A percentile compares a stretch with the other conserved stretches of the same genome.
phyloP scores from a whole-genome alignment of 2,888 invertebrate genomes.

The Diaprepes abbreviatus region DNA sequence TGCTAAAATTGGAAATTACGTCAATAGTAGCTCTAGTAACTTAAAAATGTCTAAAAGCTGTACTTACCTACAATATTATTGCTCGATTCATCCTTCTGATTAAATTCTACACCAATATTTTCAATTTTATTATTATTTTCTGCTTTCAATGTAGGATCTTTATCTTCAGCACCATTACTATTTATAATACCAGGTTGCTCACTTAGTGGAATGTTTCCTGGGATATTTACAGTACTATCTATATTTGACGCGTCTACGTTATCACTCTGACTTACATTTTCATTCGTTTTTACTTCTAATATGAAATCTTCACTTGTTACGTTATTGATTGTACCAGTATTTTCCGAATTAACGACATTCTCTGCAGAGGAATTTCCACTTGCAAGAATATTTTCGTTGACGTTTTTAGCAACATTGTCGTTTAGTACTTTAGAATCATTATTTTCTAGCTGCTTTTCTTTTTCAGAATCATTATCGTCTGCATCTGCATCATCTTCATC shows the following conservation, averaged over 20 bases:
- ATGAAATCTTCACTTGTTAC: not conserved
- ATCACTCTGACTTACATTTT: too few relatives aligned
- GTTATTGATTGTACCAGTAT: constrained; percentile 51
- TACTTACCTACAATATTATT: not conserved
- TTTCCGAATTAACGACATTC: constrained; percentile 52
- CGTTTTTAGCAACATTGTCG: too few relatives aligned
- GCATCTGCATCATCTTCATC: constrained; percentile 57
- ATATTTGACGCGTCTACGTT: constrained; percentile 22
- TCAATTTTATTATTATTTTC: constrained; percentile 1
- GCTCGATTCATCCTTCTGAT: not conserved
- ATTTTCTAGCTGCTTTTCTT: too few relatives aligned
- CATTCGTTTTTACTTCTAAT: too few relatives aligned
- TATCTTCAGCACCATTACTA: not conserved
- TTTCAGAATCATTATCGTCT: constrained; percentile 58
- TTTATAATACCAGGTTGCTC: not conserved
- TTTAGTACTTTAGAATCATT: constrained; percentile 26
- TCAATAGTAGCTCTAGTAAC: too few relatives aligned
- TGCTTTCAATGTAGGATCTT: not conserved
- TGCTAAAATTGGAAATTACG: too few relatives aligned
- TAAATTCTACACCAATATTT: not conserved
- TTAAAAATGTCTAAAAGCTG: too few relatives aligned
- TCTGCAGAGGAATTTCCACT: not conserved
- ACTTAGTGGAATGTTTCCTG: not conserved
- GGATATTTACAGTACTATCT: not conserved
- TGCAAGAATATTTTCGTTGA: not conserved